Base-by-base conservation (phyloP, 2,888 invertebrate species). In the Ormia ochracea region DNA sequence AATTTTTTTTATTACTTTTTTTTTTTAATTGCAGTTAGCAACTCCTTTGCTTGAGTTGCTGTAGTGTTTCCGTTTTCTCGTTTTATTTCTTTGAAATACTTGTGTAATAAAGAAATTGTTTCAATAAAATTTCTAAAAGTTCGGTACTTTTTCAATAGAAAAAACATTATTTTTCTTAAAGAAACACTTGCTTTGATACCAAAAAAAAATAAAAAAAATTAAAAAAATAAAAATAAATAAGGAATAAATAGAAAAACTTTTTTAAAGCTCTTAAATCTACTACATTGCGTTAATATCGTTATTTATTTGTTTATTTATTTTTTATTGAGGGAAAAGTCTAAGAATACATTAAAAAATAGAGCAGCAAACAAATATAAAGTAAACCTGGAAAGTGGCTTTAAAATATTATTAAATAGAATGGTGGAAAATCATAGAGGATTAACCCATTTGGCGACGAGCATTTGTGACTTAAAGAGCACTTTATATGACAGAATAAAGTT, bases 61-160 rank as follows among this genome's bases (percentile, higher is more conserved):
- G 63, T 65, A 61, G 41, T 2, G n/a, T n/a, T n/a, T n/a, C 28
- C 23, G 4, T 14, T 63, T 54, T 56, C 12, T 21, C 5, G 23
- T 2, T 31, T 50, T 33, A 61, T 52, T 72, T 52, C 23, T 41
- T 78, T 48, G 31, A 14, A 48, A 31, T 28, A 28, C 59, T 65
- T 74, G 52, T 6, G 12, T 14, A 31, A 43, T 69, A 33, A 58
- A 38, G 59, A 70, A 79, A 75, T 70, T 79, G 79, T 75, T 75
- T 59, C 74, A 75, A 70, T 69, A 52, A 70, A 41, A 59, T 14
- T 54, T 50, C 23, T 43, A 48, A 17, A 61, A 61, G 31, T 63
- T 68, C 73, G 21, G 10, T 26, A 19, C 21, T 41, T 72, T 43
- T 38, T 17, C 26, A 33, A 21, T 28, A 19, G 21, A 21, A 48